Base-by-base conservation (phyloP, 2,888 invertebrate genomes). In the Ypsolopha sequella region DNA sequence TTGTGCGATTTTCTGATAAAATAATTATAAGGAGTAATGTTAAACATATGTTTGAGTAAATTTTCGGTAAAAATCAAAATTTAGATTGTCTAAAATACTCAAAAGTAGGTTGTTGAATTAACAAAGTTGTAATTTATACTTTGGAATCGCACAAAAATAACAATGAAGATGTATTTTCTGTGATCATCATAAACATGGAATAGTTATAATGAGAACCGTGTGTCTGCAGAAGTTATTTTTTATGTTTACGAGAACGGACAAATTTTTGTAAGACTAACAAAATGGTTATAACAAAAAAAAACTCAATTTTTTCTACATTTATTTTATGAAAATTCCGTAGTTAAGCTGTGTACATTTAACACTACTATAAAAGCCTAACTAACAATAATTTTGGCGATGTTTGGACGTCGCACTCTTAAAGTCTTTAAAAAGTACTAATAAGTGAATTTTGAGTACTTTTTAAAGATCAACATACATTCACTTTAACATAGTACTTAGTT, bases 181-280 rank as follows among this genome's bases (percentile, higher is more conserved):
- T 84, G 85, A 85, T 85, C 84, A 80, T 80, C 79, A 76, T 80
- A 74, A n/a, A 58, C 46, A 73, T 62, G 81, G 82, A 78, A 81
- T 81, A 80, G 77, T 72, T 76, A 65, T 65, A 65, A 64, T 68
- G 67, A 70, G 61, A 73, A 73, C 72, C 74, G 80, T 73, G 80
- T 73, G 80, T 80, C 76, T 73, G 80, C 68, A 64, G 74, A 68
- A 34, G 65, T 80, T 80, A 76, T 64, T 48, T 68, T 74, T 80
- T 84, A 79, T 74, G 80, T 84, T 82, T 74, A 73, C 59, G 74
- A 80, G 59, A 70, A 79, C 59, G 70, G 64, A 73, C 66, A 69
- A 62, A 70, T 76, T 81, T 82, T 82, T 84, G 50, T 76, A 76
- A 75, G 67, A 71, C 77, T 79, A 63, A 65, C 68, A 70, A 65